A percentile compares a stretch with the other conserved stretches of the same genome.
Conservation (phyloP, 2,113 vertebrate species). For the human region GRCh38 chr1:96096001-96096500, state of each 20-base stretch:
- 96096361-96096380: constrained; percentile 86
- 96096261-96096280: constrained; percentile 82
- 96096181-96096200: constrained; percentile 64
- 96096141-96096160: background rate
- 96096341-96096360: constrained; percentile 85
- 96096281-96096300: constrained; percentile 81
- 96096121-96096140: constrained; percentile 43
- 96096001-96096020: constrained; percentile 47
- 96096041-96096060: constrained; percentile 61
- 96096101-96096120: constrained; percentile 45
- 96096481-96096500: constrained; percentile 92
- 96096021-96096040: constrained; percentile 42
- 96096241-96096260: constrained; percentile 64
- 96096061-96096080: constrained; percentile 59
- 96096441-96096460: constrained; percentile 93
- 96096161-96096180: constrained; percentile 40
- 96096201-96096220: constrained; percentile 56
- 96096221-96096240: constrained; percentile 75
- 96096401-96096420: constrained; percentile 93
- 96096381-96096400: constrained; percentile 92
- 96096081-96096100: constrained; percentile 38
- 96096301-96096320: constrained; percentile 87
- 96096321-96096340: constrained; percentile 91
- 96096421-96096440: constrained; percentile 93
- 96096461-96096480: constrained; percentile 93